Evolutionary conservation across 2,888 invertebrate species (phyloP), one percentile per base, ranked within the genome.

Genomic region (Oscheius myriophilus): DNA sequence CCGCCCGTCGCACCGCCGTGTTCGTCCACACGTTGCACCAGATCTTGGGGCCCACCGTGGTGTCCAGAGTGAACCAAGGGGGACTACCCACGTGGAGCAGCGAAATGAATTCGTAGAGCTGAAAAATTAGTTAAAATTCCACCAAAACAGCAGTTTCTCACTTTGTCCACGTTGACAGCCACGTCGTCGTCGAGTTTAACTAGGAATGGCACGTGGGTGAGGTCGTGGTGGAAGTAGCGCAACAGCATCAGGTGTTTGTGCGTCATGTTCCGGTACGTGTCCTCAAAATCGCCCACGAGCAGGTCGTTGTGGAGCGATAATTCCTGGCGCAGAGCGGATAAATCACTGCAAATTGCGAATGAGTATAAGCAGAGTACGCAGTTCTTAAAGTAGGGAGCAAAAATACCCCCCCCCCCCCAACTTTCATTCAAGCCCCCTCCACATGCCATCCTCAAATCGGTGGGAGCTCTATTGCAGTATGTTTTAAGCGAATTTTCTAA

Each of bases 161-260:
- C 62, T 42, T 25, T 33, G 25, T 21, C 18, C 42, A 63, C 14
- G 52, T 63, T 63, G 14, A 52, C 52, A 0, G 63, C 63, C 12
- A 63, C 63, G n/a, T 63, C 63, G 18, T 63, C 63, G 23, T 63
- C 63, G 25, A 63, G 52, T 53, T 63, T 63, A 1, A 63, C 53
- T 11, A 63, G 52, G 26, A 53, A 63, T 21, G 21, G 26, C 16
- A 52, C 42, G 1, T 39, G 39, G 16, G 12, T 16, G 43, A 51
- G 52, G 21, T 63, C 11, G 11, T 33, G 25, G 21, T 63, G 42
- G 2, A 63, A 63, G 26, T 33, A 63, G 14, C 63, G 52, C 0
- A 63, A 25, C 2, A 52, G 63, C 9, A 21, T 26, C 43, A 63
- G 39, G 11, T 63, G 63, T 23, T 63, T 63, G 11, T 52, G 53